Base-by-base conservation (phyloP, 2,113 vertebrate species). In the Colaptes auratus region DNA sequence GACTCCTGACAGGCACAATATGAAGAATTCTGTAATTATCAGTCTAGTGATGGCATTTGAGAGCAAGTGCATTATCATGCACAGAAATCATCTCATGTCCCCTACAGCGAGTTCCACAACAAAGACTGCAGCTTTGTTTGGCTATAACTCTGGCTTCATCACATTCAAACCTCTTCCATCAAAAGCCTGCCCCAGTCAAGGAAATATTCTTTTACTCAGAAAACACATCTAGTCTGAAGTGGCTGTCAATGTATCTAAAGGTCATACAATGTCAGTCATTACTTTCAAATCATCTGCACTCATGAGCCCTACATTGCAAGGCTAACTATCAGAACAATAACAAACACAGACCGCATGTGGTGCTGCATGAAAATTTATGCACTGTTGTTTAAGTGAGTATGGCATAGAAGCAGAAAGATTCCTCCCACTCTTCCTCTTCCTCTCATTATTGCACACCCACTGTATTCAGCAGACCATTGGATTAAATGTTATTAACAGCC, bases 11-110 rank as follows among this genome's bases (percentile, higher is more conserved):
- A 97, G 95, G 91, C 84, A 0, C 94, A 97, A 97, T 95, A 95
- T 96, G 93, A 97, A 95, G 80, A 92, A 94, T 97, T 98, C 92
- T 96, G 92, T 97, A 97, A 97, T 98, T 97, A 97, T 97, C 82
- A 59, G 56, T 84, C 94, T 79, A 96, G 82, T 28, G 56, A 86
- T 95, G 83, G 91, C 94, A 97, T 97, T 98, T 97, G 92, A 94
- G 95, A 96, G 94, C 88, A 97, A 95, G 93, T 95, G 93, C 56
- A 46, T 95, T 96, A 96, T 96, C 95, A 92, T 94, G 91, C 91
- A 83, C 82, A 87, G 83, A 93, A 93, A 95, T 96, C 73, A 95
- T 84, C 95, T 74, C 85, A 13, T 89, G 92, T 96, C 82, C 91
- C 92, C 42, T 58, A 64, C 83, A 96, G 91, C 4, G 69, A 82